Evolutionary conservation across 2,113 vertebrate genomes (phyloP), one percentile per base, ranked within the genome.

Genomic region (Climacteris rufus): DNA sequence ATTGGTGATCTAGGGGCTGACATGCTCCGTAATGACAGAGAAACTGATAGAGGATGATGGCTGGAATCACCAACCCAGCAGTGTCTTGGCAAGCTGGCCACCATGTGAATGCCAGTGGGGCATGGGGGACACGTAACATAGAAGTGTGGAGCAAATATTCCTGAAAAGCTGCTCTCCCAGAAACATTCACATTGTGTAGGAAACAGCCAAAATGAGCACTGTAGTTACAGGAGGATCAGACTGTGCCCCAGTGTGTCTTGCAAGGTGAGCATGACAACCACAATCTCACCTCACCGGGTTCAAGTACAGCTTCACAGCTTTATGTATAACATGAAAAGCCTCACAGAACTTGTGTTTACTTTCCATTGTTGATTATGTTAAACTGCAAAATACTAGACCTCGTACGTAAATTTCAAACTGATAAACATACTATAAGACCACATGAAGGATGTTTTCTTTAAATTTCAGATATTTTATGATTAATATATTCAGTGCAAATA

Each of bases 101-200:
- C 28, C 4, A 4, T 17, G 15, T 63, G 35, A 68, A 35, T 75
- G 11, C 13, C 37, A 52, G 13, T 2, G 3, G 7, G 24, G 13
- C n/a, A 11, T 24, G 14, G 6, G 4, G 8, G 1, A 22, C 13
- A 18, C 0, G 0, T 15, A 60, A 33, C 1, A 10, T 0, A 25
- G 25, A 59, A 6, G 17, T 24, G 28, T 53, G 61, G 45, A 78
- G 15, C 27, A 57, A 45, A 3, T n/a, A n/a, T 47, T 87, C 47
- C 82, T 39, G 54, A 61, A 37, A 25, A 25, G 5, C 23, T 56
- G 8, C 44, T n/a, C n/a, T 77, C 21, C n/a, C 15, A 70, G 60
- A 52, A 75, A 44, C 19, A 15, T 40, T 68, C 33, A 42, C 8
- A 6, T 9, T 28, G 31, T 5, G 9, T 20, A 72, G n/a, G 21